Percentiles rank a stretch among this genome's conserved stretches.
These are phyloP conservation scores for Atta colombica DNA, from an alignment of 1,140 invertebrate species.

Conservation along the genomic window DNA sequence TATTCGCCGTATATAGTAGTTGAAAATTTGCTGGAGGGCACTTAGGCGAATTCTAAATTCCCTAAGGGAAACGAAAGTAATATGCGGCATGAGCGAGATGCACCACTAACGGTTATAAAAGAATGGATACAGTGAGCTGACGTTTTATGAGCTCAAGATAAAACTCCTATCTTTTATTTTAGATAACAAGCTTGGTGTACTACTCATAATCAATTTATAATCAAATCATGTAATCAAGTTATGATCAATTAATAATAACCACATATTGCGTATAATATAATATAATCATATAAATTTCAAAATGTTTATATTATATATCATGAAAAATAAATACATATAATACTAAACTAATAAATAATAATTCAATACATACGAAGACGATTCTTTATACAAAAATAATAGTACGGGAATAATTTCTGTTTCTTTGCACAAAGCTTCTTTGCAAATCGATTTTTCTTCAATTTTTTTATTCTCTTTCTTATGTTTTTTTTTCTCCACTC, in stretches of 20 bases:
- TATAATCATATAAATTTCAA: background rate
- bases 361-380: background rate
- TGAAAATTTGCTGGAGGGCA: conserved; percentile 51
- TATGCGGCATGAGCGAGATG: conserved; percentile 8
- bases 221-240: conserved; percentile 8
- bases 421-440: background rate
- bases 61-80: conserved; percentile 18
- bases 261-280: background rate
- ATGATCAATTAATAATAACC: background rate
- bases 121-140: conserved; percentile 15
- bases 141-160: background rate
- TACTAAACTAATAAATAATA: background rate
- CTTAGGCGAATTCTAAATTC: conserved; percentile 28
- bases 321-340: background rate
- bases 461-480: background rate
- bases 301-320: background rate
- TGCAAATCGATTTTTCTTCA: background rate
- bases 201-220: background rate
- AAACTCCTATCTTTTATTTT: background rate
- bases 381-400: background rate
- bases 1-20: conserved; percentile 2
- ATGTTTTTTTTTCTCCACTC: background rate
- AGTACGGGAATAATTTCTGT: background rate
- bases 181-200: background rate
- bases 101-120: conserved; percentile 24